Conservation (phyloP, 2,888 invertebrate species). For the Conomelus anceps region DNA sequence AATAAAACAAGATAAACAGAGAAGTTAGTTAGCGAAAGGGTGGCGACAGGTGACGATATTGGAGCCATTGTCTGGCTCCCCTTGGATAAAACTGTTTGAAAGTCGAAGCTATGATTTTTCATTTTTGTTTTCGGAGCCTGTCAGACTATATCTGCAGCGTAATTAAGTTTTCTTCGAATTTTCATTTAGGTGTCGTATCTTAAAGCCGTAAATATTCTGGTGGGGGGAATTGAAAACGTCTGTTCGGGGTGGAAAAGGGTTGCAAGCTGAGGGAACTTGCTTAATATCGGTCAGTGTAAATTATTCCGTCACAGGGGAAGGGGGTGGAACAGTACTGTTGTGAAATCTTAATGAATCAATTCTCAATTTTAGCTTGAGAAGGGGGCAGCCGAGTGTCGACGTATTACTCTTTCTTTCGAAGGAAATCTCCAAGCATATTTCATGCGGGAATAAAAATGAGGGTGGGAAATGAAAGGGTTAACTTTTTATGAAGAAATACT, state of each 20-base stretch:
- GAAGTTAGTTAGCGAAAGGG: background rate
- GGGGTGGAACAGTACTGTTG: slow-evolving; percentile 17
- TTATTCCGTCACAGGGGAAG: no score
- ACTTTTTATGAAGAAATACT: slow-evolving; percentile 14
- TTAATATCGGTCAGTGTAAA: slow-evolving; percentile 27
- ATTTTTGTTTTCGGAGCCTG: background rate
- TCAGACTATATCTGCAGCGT: slow-evolving; percentile 28
- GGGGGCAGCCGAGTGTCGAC: slow-evolving; percentile 24
- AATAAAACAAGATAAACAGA: background rate
- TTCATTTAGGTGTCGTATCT: slow-evolving; percentile 35
- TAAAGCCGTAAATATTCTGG: slow-evolving; percentile 32
- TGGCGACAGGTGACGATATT: background rate
- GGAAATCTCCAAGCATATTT: slow-evolving; percentile 4
- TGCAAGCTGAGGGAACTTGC: slow-evolving; percentile 17
- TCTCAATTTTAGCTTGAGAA: slow-evolving; percentile 22
- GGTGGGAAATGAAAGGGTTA: slow-evolving; percentile 13
- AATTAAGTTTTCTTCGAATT: slow-evolving; percentile 34
- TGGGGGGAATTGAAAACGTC: slow-evolving; percentile 6
- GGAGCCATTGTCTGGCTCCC: background rate
- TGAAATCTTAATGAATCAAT: slow-evolving; percentile 27
- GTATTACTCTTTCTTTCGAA: slow-evolving; percentile 7
- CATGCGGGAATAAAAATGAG: slow-evolving; percentile 13
- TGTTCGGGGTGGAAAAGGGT: background rate
- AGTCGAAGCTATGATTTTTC: background rate
- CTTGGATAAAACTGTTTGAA: background rate